phyloP scores from a whole-genome alignment of 2,113 vertebrate species.

The Marmota flaviventris region DNA sequence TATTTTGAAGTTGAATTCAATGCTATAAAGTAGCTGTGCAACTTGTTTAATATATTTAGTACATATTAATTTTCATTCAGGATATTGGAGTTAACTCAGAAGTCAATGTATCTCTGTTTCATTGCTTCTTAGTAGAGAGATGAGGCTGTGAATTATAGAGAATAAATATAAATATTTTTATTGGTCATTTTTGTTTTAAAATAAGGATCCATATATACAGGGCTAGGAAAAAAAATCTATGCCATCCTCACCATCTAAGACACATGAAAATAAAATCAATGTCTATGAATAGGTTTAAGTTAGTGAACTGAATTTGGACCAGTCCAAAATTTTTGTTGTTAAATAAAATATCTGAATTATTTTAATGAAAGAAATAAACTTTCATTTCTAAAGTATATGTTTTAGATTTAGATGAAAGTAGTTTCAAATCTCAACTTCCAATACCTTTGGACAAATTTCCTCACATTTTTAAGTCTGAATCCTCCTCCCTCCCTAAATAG shows the following conservation, averaged over 20 bases:
- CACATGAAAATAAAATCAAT: background rate
- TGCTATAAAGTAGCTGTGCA: background rate
- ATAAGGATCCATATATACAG: background rate
- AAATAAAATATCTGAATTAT: background rate
- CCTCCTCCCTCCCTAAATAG: rapidly evolving
- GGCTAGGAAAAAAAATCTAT: background rate
- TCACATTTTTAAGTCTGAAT: background rate
- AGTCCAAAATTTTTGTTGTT: background rate
- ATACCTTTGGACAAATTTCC: background rate
- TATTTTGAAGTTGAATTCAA: slow-evolving; percentile 24
- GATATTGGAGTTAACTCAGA: background rate
- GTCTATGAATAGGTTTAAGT: background rate
- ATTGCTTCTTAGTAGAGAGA: background rate
- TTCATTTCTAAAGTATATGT: background rate
- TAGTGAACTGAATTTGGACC: background rate
- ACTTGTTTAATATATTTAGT: slow-evolving; percentile 4
- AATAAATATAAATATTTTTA: slow-evolving; percentile 42
- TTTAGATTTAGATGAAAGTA: background rate
- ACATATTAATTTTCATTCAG: background rate
- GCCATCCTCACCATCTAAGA: background rate
- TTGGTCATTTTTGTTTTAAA: background rate
- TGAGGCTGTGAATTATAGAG: background rate
- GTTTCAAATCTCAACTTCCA: slow-evolving; percentile 20
- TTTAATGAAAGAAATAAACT: slow-evolving; percentile 10
- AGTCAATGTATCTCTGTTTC: background rate